Conservation (phyloP, 2,113 vertebrate species). For the Pelusios castaneus region DNA sequence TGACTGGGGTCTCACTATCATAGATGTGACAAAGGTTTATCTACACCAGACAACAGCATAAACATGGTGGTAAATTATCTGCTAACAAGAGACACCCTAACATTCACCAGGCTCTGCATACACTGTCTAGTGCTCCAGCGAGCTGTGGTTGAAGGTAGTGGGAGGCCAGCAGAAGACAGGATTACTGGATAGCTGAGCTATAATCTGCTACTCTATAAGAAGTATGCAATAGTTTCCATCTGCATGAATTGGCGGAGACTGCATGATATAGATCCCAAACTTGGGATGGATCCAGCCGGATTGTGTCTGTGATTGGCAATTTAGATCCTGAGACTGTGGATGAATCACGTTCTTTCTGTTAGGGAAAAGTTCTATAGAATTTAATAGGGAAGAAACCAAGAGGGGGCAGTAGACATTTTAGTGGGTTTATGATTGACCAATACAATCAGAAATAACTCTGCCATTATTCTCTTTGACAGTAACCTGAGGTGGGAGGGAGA, state of each 20-base stretch:
- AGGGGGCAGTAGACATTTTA: background rate
- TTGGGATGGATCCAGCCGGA: background rate
- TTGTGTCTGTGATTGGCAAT: background rate
- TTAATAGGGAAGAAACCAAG: rapidly evolving
- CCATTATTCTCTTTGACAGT: background rate
- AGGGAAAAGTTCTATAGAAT: rapidly evolving
- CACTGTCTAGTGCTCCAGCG: background rate
- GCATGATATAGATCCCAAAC: background rate
- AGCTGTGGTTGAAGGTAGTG: background rate
- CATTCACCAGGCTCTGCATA: background rate
- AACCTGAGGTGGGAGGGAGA: background rate
- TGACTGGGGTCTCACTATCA: background rate
- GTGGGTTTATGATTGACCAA: rapidly evolving
- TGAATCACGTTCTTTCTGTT: background rate
- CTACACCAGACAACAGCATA: background rate
- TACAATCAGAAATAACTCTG: background rate
- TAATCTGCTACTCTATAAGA: background rate
- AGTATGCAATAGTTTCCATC: too few relatives aligned
- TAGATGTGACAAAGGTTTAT: background rate
- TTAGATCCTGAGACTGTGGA: background rate
- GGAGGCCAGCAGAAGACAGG: background rate
- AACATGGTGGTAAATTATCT: background rate
- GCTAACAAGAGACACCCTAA: background rate
- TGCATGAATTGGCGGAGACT: background rate
- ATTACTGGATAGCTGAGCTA: background rate